Conservation (phyloP, 2,888 invertebrate genomes). For the Erpobdella octoculata region DNA sequence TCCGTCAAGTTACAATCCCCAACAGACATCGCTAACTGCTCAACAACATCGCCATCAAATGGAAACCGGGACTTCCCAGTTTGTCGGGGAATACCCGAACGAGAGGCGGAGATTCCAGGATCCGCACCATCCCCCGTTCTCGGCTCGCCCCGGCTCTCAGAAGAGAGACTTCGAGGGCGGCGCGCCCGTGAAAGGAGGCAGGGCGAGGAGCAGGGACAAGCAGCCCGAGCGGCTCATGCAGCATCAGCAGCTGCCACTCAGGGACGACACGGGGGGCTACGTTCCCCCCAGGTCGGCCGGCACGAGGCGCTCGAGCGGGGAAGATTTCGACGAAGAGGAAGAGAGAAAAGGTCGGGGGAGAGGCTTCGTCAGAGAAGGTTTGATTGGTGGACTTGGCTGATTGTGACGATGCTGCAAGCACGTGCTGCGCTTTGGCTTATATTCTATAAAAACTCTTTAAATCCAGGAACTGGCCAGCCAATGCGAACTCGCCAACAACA, state of each 20-base stretch:
- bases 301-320: background rate
- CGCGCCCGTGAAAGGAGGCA: background rate
- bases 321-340: background rate
- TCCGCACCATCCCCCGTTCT: background rate
- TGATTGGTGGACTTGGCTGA: too few relatives aligned
- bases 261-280: background rate
- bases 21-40: too few relatives aligned
- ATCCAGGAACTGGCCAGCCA: background rate
- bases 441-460: too few relatives aligned
- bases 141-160: background rate
- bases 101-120: background rate
- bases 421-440: too few relatives aligned
- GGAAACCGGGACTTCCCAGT: background rate
- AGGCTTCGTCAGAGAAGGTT: background rate
- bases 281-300: background rate
- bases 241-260: slow-evolving; percentile 5
- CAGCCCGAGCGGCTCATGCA: slow-evolving; percentile 23
- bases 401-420: too few relatives aligned
- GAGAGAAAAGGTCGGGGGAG: background rate
- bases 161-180: slow-evolving; percentile 9
- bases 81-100: background rate
- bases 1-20: too few relatives aligned
- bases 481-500: background rate
- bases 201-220: background rate
- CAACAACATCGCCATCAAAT: background rate